Evolutionary conservation across 2,113 vertebrate species (phyloP).

Genomic region (Ailuropoda melanoleuca): DNA sequence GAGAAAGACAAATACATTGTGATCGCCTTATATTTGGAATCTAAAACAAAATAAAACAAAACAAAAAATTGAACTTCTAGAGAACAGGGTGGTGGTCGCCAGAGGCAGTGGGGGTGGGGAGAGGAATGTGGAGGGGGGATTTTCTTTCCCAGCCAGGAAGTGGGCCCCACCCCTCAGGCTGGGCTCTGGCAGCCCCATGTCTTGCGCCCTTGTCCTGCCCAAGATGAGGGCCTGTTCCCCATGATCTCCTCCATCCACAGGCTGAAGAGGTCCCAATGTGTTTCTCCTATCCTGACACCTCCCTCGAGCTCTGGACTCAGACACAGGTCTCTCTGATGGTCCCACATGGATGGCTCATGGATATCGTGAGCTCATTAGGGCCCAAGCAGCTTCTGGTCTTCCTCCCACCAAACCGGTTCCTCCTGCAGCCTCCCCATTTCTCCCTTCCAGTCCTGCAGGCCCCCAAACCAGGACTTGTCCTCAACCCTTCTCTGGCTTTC

Average conservation of each 20-base stretch:
- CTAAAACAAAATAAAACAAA: background rate
- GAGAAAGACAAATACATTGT: background rate
- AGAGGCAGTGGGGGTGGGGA: background rate
- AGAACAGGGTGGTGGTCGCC: background rate
- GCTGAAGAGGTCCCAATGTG: background rate
- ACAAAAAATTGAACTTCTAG: background rate
- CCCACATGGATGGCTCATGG: too few species aligned
- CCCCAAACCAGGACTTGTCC: background rate
- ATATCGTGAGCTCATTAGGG: background rate
- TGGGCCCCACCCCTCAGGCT: background rate
- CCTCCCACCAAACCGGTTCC: background rate
- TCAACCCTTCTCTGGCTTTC: background rate
- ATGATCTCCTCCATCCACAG: accelerated
- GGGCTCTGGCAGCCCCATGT: background rate
- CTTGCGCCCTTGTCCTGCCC: too few species aligned
- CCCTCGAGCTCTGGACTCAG: background rate
- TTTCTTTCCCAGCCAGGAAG: background rate
- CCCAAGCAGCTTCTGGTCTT: background rate
- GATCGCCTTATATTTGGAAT: background rate
- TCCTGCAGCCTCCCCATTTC: background rate
- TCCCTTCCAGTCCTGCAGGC: background rate
- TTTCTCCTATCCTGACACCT: background rate
- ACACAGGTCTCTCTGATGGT: background rate
- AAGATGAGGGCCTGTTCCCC: background rate
- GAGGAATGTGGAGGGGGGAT: background rate